Base-by-base conservation (phyloP, 2,113 vertebrate genomes). In the Epinephelus cyanopodus region DNA sequence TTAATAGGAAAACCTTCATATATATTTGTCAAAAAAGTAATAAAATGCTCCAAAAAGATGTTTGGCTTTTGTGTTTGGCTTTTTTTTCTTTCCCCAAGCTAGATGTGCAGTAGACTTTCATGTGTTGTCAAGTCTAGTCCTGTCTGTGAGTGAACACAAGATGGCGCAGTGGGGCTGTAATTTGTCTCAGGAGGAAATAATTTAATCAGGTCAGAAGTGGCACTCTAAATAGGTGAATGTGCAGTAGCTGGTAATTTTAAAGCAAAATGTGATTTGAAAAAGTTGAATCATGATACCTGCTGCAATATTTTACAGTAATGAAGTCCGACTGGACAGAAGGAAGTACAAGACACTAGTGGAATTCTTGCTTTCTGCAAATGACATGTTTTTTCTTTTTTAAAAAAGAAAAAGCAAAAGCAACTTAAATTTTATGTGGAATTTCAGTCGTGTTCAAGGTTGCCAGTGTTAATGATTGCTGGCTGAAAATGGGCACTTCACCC, bases 11-110 rank as follows among this genome's bases (percentile, higher is more conserved):
- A 94, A 91, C 82, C 89, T 94, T 94, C 93, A 94, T 94, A 95
- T 95, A 95, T 96, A 95, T 96, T 95, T 96, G 95, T 95, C 94
- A 94, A 95, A 95, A 95, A 96, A 95, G 87, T 87, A 95, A 94
- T 93, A 94, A 95, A 95, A 95, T 82, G 61, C 78, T 93, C 85
- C 78, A 90, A 94, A 95, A 93, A 89, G 60, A 88, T 33, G 12
- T 39, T 77, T 33, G 9, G 12, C 18, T 77, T 42, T 69, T 79
- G 12, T 9, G 5, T 37, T 80, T 66, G 12, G 60, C 4, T n/a
- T 50, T 37, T 50, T 53, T 54, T 19, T 13, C 62, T 15, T 15
- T 25, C 45, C 21, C 1, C 3, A 21, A 37, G 6, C 0, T 48
- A 7, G 14, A 50, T 73, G 3, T 17, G 1, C 3, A 9, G 56